phyloP scores from a whole-genome alignment of 2,113 vertebrate genomes.

The Callionymus lyra region DNA sequence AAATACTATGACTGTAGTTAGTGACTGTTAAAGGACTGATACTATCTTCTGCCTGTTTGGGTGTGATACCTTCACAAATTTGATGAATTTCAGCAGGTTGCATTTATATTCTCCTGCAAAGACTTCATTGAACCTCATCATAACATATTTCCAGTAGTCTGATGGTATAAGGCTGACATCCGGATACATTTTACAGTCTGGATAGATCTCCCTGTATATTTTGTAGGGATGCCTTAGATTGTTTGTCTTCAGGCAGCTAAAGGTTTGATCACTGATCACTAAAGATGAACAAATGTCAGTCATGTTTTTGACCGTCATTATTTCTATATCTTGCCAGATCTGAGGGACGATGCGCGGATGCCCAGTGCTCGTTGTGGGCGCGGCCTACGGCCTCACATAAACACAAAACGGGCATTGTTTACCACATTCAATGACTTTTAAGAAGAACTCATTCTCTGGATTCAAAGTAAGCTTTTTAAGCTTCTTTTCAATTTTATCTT shows the following conservation, averaged over 20 bases:
- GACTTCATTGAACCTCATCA: constrained; percentile 34
- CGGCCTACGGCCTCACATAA: constrained; percentile 59
- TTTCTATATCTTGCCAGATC: background rate
- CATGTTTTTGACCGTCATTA: accelerated
- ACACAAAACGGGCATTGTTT: constrained; percentile 62
- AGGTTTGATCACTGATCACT: accelerated
- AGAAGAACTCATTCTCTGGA: constrained; percentile 51
- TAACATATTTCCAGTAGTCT: constrained; percentile 57
- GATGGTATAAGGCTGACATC: constrained; percentile 41
- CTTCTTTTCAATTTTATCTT: constrained; percentile 6
- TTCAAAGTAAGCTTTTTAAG: constrained; percentile 24
- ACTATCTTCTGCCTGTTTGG: constrained; percentile 24
- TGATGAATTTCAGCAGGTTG: constrained; percentile 38
- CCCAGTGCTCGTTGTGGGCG: constrained; percentile 34
- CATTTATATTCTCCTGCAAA: constrained; percentile 17
- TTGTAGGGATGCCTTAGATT: constrained; percentile 5
- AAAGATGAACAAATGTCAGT: constrained; percentile 34
- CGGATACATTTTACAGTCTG: constrained; percentile 56
- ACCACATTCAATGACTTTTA: constrained; percentile 54
- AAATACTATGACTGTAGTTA: no score
- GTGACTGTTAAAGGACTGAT: constrained; percentile 27
- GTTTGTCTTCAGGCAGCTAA: background rate
- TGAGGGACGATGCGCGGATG: constrained; percentile 41
- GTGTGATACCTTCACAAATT: constrained; percentile 29
- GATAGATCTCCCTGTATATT: constrained; percentile 29